Base-by-base conservation (phyloP, 1,140 invertebrate genomes). In the Cherax destructor region DNA sequence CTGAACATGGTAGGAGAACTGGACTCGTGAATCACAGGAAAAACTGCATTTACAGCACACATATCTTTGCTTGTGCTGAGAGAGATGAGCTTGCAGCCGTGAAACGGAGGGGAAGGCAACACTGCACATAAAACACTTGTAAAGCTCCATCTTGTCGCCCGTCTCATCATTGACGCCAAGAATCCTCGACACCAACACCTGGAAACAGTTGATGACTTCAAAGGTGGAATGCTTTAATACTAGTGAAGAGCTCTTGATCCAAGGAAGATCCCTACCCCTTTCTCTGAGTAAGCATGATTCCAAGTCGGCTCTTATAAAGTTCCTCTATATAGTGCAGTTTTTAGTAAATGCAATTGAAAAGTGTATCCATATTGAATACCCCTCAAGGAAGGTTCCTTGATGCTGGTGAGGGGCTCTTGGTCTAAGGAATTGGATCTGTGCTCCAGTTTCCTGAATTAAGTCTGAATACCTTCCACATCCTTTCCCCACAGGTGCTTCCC, bases 71-170 rank as follows among this genome's bases (percentile, higher is more conserved):
- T 94, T 94, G 93, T 95, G 95, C 13, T 94, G 88, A 4, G 94
- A 94, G 56, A 95, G 93, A 93, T 95, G 95, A 85, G 92, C 93
- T 92, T 94, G 94, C 18, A 95, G 92, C 79, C 94, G 93, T 21
- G 93, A 93, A 24, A 95, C 91, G 5, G 94, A 94, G 61, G 94
- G 92, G 93, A 94, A 95, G 18, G 95, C 93, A 81, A 94, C 94
- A 18, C 94, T 93, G 93, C 95, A 95, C 9, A 95, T 86, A 86
- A 95, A 94, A 93, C 95, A 95, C 93, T 95, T 95, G 91, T 95
- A 95, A 6, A 95, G 93, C 21, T 94, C 94, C 61, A 94, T 93
- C 61, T 94, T 93, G 83, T 94, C 94, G 9, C 95, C 94, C 1
- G 93, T 94, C 7, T 92, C 91, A 11, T 94, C 92, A 92, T 95